Conservation (phyloP, 2,113 vertebrate species). For the Microcebus jonahi region DNA sequence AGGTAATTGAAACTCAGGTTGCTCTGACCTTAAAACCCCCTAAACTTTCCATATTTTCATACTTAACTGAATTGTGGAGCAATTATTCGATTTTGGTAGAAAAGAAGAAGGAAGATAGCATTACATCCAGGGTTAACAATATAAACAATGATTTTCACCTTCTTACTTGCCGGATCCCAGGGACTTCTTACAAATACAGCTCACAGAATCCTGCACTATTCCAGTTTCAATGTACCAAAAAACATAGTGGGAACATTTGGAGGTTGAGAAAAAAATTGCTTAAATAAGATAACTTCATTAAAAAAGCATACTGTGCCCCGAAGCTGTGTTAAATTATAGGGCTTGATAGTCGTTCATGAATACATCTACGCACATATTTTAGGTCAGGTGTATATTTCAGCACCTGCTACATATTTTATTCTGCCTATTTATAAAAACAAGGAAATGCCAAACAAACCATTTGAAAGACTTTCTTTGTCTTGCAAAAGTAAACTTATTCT, state of each 20-base stretch:
- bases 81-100: not conserved
- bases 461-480: not conserved
- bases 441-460: slow-evolving; percentile 35
- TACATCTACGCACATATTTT: not conserved
- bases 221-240: not conserved
- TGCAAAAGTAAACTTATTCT: slow-evolving; percentile 45
- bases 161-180: not conserved
- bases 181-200: not conserved
- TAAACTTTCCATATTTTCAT: not conserved
- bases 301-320: not conserved
- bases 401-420: slow-evolving; percentile 31
- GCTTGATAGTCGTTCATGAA: not conserved
- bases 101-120: not conserved
- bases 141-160: not conserved
- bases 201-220: not conserved
- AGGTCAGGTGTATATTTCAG: not conserved
- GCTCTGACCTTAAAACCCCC: not conserved
- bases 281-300: slow-evolving; percentile 37
- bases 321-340: not conserved
- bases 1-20: not conserved
- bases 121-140: rapidly evolving
- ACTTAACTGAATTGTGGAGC: not conserved
- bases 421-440: slow-evolving; percentile 40
- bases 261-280: not conserved
- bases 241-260: not conserved